phyloP scores from a whole-genome alignment of 2,797 vertebrate species.

The Helostoma temminkii region DNA sequence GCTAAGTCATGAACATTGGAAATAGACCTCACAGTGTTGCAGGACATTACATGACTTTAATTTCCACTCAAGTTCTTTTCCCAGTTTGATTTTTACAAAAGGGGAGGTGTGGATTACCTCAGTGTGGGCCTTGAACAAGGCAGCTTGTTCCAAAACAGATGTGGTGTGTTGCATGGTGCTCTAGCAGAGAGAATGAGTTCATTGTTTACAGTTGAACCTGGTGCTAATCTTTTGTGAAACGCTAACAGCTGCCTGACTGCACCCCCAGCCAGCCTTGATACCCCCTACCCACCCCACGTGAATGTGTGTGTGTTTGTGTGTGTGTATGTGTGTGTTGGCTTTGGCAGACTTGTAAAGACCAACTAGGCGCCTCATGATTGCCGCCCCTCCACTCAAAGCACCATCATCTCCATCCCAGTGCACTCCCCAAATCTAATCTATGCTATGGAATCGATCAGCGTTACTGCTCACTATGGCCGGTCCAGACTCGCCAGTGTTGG shows the following conservation, averaged over 20 bases:
- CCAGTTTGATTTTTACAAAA: conserved; percentile 54
- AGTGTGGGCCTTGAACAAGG: conserved; percentile 75
- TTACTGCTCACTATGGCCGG: conserved; percentile 37
- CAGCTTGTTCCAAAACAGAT: conserved; percentile 82
- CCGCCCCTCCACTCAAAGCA: conserved; percentile 51
- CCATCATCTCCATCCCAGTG: conserved; percentile 55
- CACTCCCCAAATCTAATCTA: conserved; percentile 74
- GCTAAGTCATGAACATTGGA: background rate
- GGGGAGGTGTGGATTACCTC: conserved; percentile 68
- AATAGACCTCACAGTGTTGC: background rate
- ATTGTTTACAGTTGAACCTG: conserved; percentile 84
- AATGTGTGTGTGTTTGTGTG: conserved; percentile 23
- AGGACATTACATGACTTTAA: conserved; percentile 37
- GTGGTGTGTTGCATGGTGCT: conserved; percentile 70
- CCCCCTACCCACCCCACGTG: conserved; percentile 1
- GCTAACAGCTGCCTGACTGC: conserved; percentile 82
- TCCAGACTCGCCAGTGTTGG: conserved; percentile 44
- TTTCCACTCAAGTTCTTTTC: conserved; percentile 34
- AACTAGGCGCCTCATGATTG: conserved; percentile 65
- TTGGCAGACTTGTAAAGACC: conserved; percentile 62
- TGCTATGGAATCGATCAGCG: conserved; percentile 63
- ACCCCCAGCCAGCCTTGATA: conserved; percentile 62
- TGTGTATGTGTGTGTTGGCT: conserved; percentile 44
- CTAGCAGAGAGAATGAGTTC: conserved; percentile 81
- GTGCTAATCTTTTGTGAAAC: conserved; percentile 83